Evolutionary conservation across 2,797 vertebrate genomes (phyloP).

Genomic region (Pteronotus mesoamericanus): DNA sequence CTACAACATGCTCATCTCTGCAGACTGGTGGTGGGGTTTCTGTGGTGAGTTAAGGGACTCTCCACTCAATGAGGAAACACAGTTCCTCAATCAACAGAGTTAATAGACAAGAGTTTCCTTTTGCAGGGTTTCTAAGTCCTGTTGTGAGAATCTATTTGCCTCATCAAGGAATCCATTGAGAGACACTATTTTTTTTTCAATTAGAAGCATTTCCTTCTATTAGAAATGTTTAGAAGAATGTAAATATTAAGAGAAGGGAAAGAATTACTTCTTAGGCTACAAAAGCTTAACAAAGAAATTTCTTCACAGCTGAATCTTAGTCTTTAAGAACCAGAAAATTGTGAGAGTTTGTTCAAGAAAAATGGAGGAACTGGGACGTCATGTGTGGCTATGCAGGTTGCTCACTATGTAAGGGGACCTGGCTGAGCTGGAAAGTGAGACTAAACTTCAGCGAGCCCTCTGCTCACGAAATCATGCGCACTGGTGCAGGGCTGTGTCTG

Average conservation of each 20-base stretch:
- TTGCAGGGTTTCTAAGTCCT: background rate
- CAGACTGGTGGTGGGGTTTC: background rate
- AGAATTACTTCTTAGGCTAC: constrained; percentile 2
- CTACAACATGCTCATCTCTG: background rate
- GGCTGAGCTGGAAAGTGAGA: background rate
- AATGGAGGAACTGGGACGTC: background rate
- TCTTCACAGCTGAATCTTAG: background rate
- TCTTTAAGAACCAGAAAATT: background rate
- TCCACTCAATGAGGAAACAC: background rate
- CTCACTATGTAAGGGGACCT: background rate
- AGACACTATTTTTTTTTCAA: background rate
- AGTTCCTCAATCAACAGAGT: background rate
- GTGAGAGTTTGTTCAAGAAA: background rate
- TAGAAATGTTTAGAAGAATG: background rate
- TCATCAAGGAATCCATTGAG: background rate
- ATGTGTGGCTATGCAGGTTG: background rate
- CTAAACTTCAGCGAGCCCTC: background rate
- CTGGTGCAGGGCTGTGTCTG: background rate
- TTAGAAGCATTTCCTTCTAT: constrained; percentile 16
- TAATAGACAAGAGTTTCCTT: background rate
- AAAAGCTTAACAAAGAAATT: background rate
- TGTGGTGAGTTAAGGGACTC: background rate
- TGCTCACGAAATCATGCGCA: background rate
- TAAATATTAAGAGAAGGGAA: constrained; percentile 1
- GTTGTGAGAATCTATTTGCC: background rate